A percentile compares a stretch with the other conserved stretches of the same genome.
These are phyloP conservation scores for Melopsittacus undulatus DNA, from an alignment of 2,797 vertebrate species.

Conservation along the genomic window DNA sequence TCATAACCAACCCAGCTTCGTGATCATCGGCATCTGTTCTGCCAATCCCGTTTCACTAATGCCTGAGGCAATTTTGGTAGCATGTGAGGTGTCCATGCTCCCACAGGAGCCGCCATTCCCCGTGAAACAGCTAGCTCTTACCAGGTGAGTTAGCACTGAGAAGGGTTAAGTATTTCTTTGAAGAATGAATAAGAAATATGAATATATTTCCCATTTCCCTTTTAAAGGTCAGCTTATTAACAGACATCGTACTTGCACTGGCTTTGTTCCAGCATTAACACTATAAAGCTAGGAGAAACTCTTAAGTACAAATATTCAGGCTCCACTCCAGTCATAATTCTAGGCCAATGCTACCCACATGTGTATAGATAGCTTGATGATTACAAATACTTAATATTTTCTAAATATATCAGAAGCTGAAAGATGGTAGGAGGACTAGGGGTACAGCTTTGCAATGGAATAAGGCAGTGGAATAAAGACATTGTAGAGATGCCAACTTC, in stretches of 20 bases:
- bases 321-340: not conserved
- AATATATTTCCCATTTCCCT: not conserved
- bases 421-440: not conserved
- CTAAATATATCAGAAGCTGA: not conserved
- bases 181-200: not conserved
- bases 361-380: not conserved
- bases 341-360: not conserved
- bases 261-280: not conserved
- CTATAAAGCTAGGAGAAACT: not conserved
- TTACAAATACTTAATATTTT: not conserved
- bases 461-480: not conserved
- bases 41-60: not conserved
- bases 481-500: not conserved
- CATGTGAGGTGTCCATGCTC: not conserved
- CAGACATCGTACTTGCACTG: not conserved
- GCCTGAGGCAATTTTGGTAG: constrained; percentile 63
- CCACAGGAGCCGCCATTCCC: not conserved
- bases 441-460: not conserved
- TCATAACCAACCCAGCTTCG: constrained; percentile 61
- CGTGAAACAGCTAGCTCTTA: constrained; percentile 45
- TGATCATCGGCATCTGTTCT: constrained; percentile 62
- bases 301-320: not conserved
- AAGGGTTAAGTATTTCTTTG: not conserved
- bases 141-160: constrained; percentile 52
- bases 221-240: not conserved